Base-by-base conservation (phyloP, 2,113 vertebrate genomes). In the Datnioides undecimradiatus region DNA sequence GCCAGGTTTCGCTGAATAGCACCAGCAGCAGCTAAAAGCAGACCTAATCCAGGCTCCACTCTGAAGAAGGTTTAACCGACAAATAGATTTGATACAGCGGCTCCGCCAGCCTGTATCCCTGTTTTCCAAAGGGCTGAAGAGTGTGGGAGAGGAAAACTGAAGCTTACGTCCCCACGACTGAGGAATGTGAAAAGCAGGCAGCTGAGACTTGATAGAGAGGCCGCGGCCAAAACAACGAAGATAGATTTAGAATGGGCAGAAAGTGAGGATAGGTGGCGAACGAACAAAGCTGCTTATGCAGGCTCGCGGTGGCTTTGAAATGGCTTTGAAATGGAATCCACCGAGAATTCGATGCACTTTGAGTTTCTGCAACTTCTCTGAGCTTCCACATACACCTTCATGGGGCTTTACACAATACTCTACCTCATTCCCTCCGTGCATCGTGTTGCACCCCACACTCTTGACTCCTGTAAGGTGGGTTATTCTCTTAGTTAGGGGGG, bases 71-170 rank as follows among this genome's bases (percentile, higher is more conserved):
- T 85, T 85, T 80, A 76, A 68, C 76, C 19, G 54, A 86, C 78
- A 79, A 87, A 77, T 80, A 78, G 79, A 92, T 90, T 87, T 84
- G 82, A 88, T 81, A 80, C 72, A 87, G 83, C 21, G 46, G 52
- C 81, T 77, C 38, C 33, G 57, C 77, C 87, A 68, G 75, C 66
- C 36, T 14, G 33, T 58, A 55, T 79, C 70, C 69, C 33, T 23
- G 58, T 86, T 80, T 80, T 84, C 68, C 63, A 64, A 68, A 75
- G 59, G 52, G n/a, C 23, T 77, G 76, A 71, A 78, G 51, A 86
- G 79, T 89, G 85, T 82, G 77, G 54, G 87, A 83, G 82, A 87
- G 76, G 62, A 83, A 88, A 79, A 86, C 67, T n/a, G 71, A 81
- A 59, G 80, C 84, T 86, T 86, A 78, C 48, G 79, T 83, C 76